Conservation (phyloP, 1,140 invertebrate genomes). For the Cydia strobilella region DNA sequence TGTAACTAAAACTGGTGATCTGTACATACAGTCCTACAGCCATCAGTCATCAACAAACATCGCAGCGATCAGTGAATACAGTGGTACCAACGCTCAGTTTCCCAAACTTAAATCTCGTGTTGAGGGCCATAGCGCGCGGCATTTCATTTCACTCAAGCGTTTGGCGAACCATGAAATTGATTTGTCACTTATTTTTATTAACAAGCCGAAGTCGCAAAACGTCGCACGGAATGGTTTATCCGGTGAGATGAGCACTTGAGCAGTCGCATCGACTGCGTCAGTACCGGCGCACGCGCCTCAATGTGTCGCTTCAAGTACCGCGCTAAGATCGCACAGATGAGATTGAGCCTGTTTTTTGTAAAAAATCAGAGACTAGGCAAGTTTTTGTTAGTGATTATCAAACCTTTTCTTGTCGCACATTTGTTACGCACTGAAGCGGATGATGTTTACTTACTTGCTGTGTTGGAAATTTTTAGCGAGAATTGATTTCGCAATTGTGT, state of each 20-base stretch:
- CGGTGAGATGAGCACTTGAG: constrained; percentile 20
- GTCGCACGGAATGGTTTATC: constrained; percentile 35
- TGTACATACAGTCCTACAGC: no score
- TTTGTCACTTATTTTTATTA: constrained; percentile 38
- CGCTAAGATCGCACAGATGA: constrained; percentile 48
- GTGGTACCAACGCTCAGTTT: not conserved
- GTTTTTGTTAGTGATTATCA: constrained; percentile 25
- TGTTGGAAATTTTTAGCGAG: constrained; percentile 16
- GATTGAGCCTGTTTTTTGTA: constrained; percentile 46
- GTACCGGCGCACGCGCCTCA: constrained; percentile 43
- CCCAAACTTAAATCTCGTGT: not conserved
- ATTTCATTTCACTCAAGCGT: constrained; percentile 6
- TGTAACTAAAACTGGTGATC: not conserved
- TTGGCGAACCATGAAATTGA: constrained; percentile 42
- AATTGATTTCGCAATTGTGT: constrained; percentile 15
- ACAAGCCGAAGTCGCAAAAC: constrained; percentile 1
- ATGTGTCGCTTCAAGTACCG: constrained; percentile 51
- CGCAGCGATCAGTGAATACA: no score
- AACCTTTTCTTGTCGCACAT: constrained; percentile 27
- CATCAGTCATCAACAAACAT: no score
- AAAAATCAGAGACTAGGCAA: constrained; percentile 50
- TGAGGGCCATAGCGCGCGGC: constrained; percentile 18
- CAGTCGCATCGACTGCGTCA: constrained; percentile 34
- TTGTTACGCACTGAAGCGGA: constrained; percentile 1
- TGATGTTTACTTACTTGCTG: constrained; percentile 39